A percentile compares a stretch with the other conserved stretches of the same genome.
Evolutionary conservation across 2,797 vertebrate species (phyloP).

Genomic region (Heterohyrax brucei): DNA sequence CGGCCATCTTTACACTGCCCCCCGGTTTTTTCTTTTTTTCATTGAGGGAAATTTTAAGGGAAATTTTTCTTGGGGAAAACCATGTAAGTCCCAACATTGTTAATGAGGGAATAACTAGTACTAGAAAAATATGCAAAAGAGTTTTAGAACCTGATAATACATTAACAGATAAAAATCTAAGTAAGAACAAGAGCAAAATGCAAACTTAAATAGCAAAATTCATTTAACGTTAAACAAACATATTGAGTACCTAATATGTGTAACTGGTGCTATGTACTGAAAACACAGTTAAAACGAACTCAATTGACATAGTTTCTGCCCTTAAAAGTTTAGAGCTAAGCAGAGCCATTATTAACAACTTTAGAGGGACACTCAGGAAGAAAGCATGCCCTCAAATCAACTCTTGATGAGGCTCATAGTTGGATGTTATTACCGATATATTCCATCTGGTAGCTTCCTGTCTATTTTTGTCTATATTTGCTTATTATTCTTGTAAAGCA

Average conservation of each 20-base stretch:
- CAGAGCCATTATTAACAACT: constrained; percentile 56
- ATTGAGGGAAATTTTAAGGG: background rate
- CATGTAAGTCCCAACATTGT: background rate
- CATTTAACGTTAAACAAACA: background rate
- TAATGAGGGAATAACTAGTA: background rate
- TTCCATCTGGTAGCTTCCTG: constrained; percentile 82
- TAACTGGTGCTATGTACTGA: constrained; percentile 8
- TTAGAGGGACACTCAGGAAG: constrained; percentile 46
- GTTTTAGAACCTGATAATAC: background rate
- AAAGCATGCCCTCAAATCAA: constrained; percentile 78
- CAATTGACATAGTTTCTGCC: background rate
- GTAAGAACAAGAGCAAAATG: background rate
- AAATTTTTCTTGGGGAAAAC: background rate
- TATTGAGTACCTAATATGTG: background rate
- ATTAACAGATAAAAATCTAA: constrained; percentile 9
- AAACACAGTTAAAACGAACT: constrained; percentile 34
- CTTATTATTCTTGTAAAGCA: constrained; percentile 59
- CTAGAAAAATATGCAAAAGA: constrained; percentile 9
- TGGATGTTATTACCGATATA: constrained; percentile 63
- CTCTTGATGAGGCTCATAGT: constrained; percentile 57
- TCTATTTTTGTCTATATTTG: constrained; percentile 71
- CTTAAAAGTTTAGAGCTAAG: constrained; percentile 21
- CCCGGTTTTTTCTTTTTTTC: too few relatives aligned
- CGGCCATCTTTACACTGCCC: too few relatives aligned
- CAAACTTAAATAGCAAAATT: background rate